Evolutionary conservation across 2,888 invertebrate genomes (phyloP), one percentile per base, ranked within the genome.

Genomic region (Drosophila tanythrix): DNA sequence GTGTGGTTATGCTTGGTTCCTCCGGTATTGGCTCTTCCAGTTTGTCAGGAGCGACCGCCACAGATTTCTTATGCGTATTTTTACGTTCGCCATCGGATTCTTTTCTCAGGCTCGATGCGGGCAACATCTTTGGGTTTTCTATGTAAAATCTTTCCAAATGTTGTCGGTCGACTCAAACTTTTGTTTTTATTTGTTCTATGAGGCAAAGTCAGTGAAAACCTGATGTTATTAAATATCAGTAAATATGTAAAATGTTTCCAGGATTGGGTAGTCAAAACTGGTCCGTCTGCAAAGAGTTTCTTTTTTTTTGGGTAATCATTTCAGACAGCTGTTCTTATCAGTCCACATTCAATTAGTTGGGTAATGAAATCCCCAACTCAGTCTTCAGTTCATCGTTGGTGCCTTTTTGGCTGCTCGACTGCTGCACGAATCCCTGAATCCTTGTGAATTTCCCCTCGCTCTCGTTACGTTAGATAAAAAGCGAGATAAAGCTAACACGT

Each of bases 401-500:
- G 53, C 29, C 27, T 13, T 58, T 70, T 74, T 46, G 25, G 72
- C 71, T 21, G 31, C 46, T 52, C 52, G 59, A 46, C n/a, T 35
- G 62, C 56, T 51, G 60, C 67, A 58, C 29, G 59, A 40, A 8
- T 59, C 70, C 64, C 43, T 53, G 56, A 36, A 4, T 62, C 64
- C 70, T 40, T 56, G 29, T n/a, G 46, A 48, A 79, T 65, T 70
- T 77, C 64, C 80, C 82, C 73, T 67, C 38, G 77, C 69, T 53
- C 7, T 25, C n/a, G 36, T 40, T 29, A 38, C 70, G 63, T 64
- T 58, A 88, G 85, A 85, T 85, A 86, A 88, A 74, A 55, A 35
- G 61, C 33, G 46, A 85, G 83, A 88, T 85, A 86, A 88, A 76
- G 75, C 74, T 81, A 79, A 74, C 83, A 79, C 46, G 63, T 61